phyloP scores from a whole-genome alignment of 92 coral and sea anemone species.

The Muricea muricata region DNA sequence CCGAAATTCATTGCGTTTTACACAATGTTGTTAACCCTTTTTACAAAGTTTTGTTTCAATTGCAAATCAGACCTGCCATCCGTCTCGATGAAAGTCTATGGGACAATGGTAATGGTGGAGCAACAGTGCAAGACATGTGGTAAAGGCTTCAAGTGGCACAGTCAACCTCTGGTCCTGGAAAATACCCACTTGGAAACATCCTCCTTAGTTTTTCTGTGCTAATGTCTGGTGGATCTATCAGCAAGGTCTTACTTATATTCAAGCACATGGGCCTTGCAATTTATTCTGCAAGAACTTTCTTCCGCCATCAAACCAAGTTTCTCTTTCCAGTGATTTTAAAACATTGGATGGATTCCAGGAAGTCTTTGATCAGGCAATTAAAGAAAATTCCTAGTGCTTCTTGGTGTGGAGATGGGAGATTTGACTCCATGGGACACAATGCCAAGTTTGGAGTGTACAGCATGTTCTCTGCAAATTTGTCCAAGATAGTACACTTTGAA shows the following conservation, averaged over 20 bases:
- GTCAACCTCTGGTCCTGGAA: conserved; percentile 12
- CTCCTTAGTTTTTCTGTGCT: not conserved
- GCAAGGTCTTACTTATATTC: not conserved
- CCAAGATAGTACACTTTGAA: not conserved
- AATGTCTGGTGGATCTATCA: conserved; percentile 22
- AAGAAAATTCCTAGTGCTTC: not conserved
- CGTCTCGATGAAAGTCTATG: not conserved
- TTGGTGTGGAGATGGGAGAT: conserved; percentile 10
- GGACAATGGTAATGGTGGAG: conserved; percentile 11
- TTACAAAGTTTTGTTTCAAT: conserved; percentile 5
- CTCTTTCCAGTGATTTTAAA: not conserved
- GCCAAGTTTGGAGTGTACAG: not conserved
- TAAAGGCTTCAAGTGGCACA: conserved; percentile 1
- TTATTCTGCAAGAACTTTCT: conserved; percentile 26
- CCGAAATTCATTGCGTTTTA: conserved; percentile 23
- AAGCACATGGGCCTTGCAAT: conserved; percentile 26
- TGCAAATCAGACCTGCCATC: conserved; percentile 9
- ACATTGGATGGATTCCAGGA: not conserved
- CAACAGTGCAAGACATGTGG: not conserved
- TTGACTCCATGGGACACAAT: not conserved
- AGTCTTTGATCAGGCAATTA: not conserved
- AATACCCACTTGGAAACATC: conserved; percentile 12
- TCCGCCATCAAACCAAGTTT: conserved; percentile 17
- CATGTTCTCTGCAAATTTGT: not conserved
- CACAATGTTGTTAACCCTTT: not conserved